Evolutionary conservation across 2,113 vertebrate genomes (phyloP).

Genomic region (Hiodon alosoides): DNA sequence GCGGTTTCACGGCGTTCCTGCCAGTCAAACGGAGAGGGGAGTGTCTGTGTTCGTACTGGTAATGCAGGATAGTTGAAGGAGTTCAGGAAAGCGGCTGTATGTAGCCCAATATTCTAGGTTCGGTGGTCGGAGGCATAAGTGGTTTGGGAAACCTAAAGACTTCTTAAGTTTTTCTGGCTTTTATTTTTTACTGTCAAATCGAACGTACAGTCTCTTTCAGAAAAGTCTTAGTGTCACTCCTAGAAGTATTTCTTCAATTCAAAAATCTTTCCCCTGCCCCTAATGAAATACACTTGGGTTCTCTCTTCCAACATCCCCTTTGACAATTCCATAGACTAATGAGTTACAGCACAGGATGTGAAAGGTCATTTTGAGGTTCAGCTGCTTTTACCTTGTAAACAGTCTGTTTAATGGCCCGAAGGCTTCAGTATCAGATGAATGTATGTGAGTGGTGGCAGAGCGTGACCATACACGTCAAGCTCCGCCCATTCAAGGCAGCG

Average conservation of each 20-base stretch:
- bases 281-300: background rate
- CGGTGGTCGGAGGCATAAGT: background rate
- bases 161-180: no score
- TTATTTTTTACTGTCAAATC: no score
- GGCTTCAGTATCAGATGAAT: no score
- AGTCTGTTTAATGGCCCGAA: background rate
- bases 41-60: background rate
- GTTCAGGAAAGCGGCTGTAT: background rate
- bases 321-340: background rate
- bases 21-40: background rate
- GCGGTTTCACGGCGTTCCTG: background rate
- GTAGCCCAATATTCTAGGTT: background rate
- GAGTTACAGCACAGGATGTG: background rate
- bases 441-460: no score
- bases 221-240: no score
- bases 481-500: no score
- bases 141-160: no score
- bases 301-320: background rate
- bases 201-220: no score
- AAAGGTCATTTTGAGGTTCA: background rate
- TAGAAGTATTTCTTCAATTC: no score
- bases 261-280: background rate
- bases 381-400: background rate
- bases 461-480: background rate
- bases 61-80: no score